A percentile compares a stretch with the other conserved stretches of the same genome.
Evolutionary conservation across 2,113 vertebrate species (phyloP).

Genomic region (Pogonocichla stellata): DNA sequence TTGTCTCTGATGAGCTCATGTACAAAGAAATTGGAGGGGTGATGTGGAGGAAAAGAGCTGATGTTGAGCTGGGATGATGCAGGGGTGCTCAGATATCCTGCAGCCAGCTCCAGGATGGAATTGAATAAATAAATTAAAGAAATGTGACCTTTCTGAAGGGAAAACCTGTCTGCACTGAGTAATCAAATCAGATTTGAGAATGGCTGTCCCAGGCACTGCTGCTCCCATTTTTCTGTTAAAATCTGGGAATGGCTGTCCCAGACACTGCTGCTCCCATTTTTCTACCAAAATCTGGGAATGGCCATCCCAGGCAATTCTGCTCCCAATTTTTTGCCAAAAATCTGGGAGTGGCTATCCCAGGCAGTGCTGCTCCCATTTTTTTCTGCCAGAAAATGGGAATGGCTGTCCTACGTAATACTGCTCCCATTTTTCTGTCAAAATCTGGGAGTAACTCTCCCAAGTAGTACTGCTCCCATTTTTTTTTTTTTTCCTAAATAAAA

Average conservation of each 20-base stretch:
- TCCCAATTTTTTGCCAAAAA: neutral
- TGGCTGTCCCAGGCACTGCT: neutral
- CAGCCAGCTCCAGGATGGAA: neutral
- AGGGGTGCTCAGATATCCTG: neutral
- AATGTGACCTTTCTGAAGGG: neutral
- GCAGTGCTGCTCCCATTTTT: neutral
- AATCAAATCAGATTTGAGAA: neutral
- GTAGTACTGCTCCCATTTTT: neutral
- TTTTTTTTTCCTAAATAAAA: neutral
- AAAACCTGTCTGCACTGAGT: neutral
- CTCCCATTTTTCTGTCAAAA: accelerated
- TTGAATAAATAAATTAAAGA: neutral
- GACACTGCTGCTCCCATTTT: neutral
- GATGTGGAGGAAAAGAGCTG: neutral
- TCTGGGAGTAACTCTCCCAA: neutral
- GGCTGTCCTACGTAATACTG: neutral
- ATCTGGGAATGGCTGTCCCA: neutral
- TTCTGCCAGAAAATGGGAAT: neutral
- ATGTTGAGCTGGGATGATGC: neutral
- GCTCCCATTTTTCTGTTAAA: neutral
- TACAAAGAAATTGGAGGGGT: neutral
- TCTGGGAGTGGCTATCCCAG: neutral
- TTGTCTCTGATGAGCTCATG: accelerated
- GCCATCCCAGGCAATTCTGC: neutral
- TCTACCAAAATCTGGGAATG: neutral